Conservation (phyloP, 2,888 invertebrate species). For the Drosophila infuscata region DNA sequence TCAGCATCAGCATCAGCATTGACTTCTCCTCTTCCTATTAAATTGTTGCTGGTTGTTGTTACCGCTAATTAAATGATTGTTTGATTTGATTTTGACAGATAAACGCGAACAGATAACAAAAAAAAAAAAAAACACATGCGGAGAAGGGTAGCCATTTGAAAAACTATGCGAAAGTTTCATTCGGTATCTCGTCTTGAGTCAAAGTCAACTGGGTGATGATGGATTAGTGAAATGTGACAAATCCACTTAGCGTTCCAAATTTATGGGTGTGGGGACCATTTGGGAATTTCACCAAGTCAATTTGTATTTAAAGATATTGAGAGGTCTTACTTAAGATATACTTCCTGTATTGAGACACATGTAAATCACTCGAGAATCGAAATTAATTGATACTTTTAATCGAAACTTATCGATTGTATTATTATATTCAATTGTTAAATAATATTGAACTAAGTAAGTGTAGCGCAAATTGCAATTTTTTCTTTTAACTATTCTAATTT, state of each 20-base stretch:
- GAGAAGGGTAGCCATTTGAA: slow-evolving; percentile 10
- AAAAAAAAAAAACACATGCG: slow-evolving; percentile 4
- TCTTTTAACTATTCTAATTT: no score
- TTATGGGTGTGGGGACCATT: slow-evolving; percentile 23
- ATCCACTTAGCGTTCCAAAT: slow-evolving; percentile 22
- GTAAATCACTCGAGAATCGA: no score
- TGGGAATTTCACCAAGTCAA: slow-evolving; percentile 23
- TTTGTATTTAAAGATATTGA: background rate
- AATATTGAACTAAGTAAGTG: no score
- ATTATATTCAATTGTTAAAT: no score
- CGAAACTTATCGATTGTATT: no score
- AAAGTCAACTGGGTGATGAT: slow-evolving; percentile 38
- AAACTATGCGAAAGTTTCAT: slow-evolving; percentile 48
- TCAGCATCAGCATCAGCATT: background rate
- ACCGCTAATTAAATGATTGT: slow-evolving; percentile 57
- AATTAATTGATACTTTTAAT: no score
- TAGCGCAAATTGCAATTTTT: no score
- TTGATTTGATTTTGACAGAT: slow-evolving; percentile 62
- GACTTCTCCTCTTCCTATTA: slow-evolving; percentile 7
- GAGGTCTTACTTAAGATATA: background rate
- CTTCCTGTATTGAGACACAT: background rate
- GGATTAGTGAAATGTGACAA: slow-evolving; percentile 56
- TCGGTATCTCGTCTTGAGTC: slow-evolving; percentile 22
- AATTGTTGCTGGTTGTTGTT: slow-evolving; percentile 5
- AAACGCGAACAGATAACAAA: slow-evolving; percentile 47